phyloP scores from a whole-genome alignment of 2,888 invertebrate species.

The Cacoxenus indagator region DNA sequence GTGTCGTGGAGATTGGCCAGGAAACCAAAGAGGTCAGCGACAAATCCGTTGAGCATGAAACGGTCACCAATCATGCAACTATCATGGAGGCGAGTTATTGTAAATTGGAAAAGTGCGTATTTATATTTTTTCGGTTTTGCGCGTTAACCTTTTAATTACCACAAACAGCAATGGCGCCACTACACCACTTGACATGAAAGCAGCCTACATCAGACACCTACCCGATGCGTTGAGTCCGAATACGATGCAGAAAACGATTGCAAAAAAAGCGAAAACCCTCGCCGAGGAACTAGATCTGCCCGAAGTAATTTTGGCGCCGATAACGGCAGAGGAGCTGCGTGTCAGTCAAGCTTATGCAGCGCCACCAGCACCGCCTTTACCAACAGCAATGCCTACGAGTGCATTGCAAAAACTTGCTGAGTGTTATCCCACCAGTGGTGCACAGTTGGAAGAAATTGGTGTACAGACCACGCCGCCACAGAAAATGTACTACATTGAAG shows the following conservation, averaged over 20 bases:
- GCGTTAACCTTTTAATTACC: not conserved
- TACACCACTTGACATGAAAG: constrained; percentile 51
- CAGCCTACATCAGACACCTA: constrained; percentile 61
- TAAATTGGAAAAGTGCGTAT: constrained; percentile 46
- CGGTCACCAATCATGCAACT: constrained; percentile 66
- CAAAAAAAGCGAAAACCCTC: constrained; percentile 79
- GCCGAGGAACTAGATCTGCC: constrained; percentile 61
- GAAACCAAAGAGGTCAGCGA: constrained; percentile 42
- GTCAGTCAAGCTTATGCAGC: constrained; percentile 39
- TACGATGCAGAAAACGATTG: constrained; percentile 79
- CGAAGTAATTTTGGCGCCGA: constrained; percentile 56
- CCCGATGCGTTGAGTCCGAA: constrained; percentile 76
- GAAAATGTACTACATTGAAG: constrained; percentile 45
- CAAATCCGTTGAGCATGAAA: constrained; percentile 13
- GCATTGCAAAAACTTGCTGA: constrained; percentile 35
- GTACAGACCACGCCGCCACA: constrained; percentile 61
- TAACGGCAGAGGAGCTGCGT: constrained; percentile 51
- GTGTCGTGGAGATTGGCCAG: constrained; percentile 69
- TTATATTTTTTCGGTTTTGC: too few relatives aligned
- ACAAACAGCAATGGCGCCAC: constrained; percentile 42
- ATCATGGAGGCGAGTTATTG: constrained; percentile 72
- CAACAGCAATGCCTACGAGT: constrained; percentile 31
- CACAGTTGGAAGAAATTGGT: constrained; percentile 52
- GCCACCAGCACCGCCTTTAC: constrained; percentile 26
- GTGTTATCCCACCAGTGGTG: constrained; percentile 43